Conservation (phyloP, 2,888 invertebrate species). For the Panorpa germanica region DNA sequence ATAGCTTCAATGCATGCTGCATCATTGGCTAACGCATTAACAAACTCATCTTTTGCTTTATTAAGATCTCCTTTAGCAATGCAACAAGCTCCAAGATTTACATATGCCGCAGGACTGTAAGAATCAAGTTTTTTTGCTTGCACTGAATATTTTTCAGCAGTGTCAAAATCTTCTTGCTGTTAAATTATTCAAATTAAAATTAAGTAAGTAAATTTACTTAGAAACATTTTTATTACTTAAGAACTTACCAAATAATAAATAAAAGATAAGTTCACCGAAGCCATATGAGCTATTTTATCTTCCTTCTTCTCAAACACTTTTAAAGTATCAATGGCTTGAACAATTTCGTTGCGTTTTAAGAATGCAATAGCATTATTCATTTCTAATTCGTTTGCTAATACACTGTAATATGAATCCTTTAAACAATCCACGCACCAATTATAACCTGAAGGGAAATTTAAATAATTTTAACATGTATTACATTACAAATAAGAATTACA, state of each 20-base stretch:
- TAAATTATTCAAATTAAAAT: slow-evolving; percentile 12
- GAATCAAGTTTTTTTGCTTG: slow-evolving; percentile 53
- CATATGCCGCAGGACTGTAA: slow-evolving; percentile 64
- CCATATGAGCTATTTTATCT: slow-evolving; percentile 64
- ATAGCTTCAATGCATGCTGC: slow-evolving; percentile 68
- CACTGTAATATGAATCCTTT: slow-evolving; percentile 70
- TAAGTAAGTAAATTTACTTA: slow-evolving; percentile 5
- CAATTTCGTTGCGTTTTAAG: slow-evolving; percentile 61
- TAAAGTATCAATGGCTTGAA: slow-evolving; percentile 63
- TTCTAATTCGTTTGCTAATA: slow-evolving; percentile 72
- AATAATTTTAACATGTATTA: slow-evolving; percentile 2
- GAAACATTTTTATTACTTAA: not conserved
- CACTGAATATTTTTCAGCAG: slow-evolving; percentile 59
- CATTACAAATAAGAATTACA: not conserved
- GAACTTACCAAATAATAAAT: slow-evolving; percentile 52
- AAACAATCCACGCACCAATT: slow-evolving; percentile 89
- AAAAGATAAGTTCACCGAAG: slow-evolving; percentile 71
- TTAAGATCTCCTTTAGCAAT: slow-evolving; percentile 47
- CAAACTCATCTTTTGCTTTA: slow-evolving; percentile 49
- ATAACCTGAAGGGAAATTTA: slow-evolving; percentile 23
- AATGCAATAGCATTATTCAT: slow-evolving; percentile 79
- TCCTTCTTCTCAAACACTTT: slow-evolving; percentile 76
- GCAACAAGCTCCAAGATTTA: slow-evolving; percentile 69
- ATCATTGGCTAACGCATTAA: slow-evolving; percentile 60
- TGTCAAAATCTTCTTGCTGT: slow-evolving; percentile 60